A percentile compares a stretch with the other conserved stretches of the same genome.
Conservation (phyloP, 2,888 invertebrate species). For the Sphaerophoria taeniata region DNA sequence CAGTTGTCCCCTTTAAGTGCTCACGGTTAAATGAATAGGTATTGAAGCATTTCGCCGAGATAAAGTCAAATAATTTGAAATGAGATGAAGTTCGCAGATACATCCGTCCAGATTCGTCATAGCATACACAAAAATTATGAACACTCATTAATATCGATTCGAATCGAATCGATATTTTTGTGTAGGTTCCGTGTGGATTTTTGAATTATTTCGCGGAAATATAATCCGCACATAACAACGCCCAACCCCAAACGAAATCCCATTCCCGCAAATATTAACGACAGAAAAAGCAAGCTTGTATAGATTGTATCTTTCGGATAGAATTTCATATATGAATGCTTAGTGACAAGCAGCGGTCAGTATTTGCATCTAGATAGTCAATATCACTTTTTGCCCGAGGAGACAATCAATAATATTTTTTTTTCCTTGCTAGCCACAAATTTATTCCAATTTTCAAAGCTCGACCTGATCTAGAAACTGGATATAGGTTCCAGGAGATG, state of each 20-base stretch:
- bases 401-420: constrained; percentile 55
- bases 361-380: constrained; percentile 67
- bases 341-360: constrained; percentile 64
- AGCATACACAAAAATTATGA: constrained; percentile 50
- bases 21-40: constrained; percentile 63
- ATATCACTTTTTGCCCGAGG: constrained; percentile 44
- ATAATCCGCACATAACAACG: constrained; percentile 36
- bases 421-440: not conserved
- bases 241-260: not conserved
- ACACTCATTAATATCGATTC: constrained; percentile 60
- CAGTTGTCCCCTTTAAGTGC: not conserved
- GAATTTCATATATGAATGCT: constrained; percentile 64
- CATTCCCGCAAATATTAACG: not conserved
- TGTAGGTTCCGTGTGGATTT: constrained; percentile 9
- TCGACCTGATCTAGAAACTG: constrained; percentile 18
- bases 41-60: constrained; percentile 60
- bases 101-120: not conserved
- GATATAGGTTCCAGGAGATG: not conserved
- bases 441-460: constrained; percentile 48
- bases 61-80: constrained; percentile 53
- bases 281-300: not conserved
- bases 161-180: constrained; percentile 14
- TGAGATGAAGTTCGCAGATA: constrained; percentile 68
- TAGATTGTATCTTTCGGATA: constrained; percentile 64
- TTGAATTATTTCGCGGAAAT: constrained; percentile 31